Evolutionary conservation across 2,797 vertebrate species (phyloP), one percentile per base, ranked within the genome.

Genomic region (Rhadinocentrus ornatus): DNA sequence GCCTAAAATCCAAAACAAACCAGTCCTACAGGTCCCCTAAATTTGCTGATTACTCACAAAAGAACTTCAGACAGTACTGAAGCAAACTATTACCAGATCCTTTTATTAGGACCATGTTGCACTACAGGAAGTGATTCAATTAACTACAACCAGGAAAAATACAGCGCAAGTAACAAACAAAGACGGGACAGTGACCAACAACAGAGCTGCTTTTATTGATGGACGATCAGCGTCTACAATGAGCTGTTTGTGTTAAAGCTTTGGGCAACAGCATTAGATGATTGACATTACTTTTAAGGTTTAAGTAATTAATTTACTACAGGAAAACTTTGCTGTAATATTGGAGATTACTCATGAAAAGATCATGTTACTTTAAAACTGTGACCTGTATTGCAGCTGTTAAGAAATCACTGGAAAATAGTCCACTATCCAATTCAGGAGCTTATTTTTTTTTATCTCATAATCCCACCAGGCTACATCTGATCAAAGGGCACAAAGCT

Each of bases 401-500:
- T 27, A 53, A 27, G 24, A 24, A 27, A 15, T 26, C 24, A 53
- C 10, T 27, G 11, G 50, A 4, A 53, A 8, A 13, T 15, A 53
- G 50, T 18, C 50, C 22, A 53, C 46, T 22, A 8, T 50, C 46
- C 1, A 16, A 4, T 41, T 41, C 39, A 18, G 39, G 15, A 41
- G 3, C 37, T 39, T 39, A 46, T 7, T n/a, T 46, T 16, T 20
- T 4, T 50, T 24, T 24, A 50, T 24, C 48, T 50, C n/a, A 22
- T 50, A 11, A 50, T n/a, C 20, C n/a, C 46, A n/a, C 8, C 31
- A 32, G 31, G 31, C 31, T 48, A 20, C 44, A 46, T 20, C 18
- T 44, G 26, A 65, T 59, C 55, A 58, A 53, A 64, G 24, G 24
- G 62, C 8, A 37, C 12, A 60, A 46, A 66, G n/a, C 5, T 54